phyloP scores from a whole-genome alignment of 2,888 invertebrate species.

The Melanostoma scalare region DNA sequence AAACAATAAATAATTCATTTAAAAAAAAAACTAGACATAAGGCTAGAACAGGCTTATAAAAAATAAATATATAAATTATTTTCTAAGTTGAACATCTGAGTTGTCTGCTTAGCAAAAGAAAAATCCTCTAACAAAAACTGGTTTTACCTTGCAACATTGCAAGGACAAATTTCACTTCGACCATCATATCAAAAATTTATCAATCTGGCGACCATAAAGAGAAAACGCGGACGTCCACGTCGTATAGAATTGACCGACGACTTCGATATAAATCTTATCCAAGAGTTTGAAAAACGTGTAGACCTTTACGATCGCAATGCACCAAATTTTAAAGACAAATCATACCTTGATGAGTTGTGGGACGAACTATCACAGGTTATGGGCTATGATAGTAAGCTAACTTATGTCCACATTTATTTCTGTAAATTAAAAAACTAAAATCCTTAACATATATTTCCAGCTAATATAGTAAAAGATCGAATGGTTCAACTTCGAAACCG shows the following conservation, averaged over 20 bases:
- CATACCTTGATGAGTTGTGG: slow-evolving; percentile 75
- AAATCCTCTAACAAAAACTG: not conserved
- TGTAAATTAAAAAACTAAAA: too few relatives aligned
- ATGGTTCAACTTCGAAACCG: slow-evolving; percentile 78
- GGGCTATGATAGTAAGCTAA: slow-evolving; percentile 74
- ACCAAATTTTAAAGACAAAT: slow-evolving; percentile 76
- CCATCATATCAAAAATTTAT: slow-evolving; percentile 13
- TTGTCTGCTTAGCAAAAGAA: not conserved
- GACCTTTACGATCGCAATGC: slow-evolving; percentile 76
- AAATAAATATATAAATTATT: too few relatives aligned
- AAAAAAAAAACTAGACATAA: too few relatives aligned
- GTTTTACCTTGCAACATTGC: not conserved
- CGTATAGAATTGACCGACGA: slow-evolving; percentile 75
- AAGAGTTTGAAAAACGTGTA: slow-evolving; percentile 76
- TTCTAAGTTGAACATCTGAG: too few relatives aligned
- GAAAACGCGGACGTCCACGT: slow-evolving; percentile 77
- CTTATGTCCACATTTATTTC: not conserved
- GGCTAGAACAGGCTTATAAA: too few relatives aligned
- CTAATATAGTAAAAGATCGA: slow-evolving; percentile 75
- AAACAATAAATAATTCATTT: too few relatives aligned
- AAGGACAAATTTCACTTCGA: not conserved
- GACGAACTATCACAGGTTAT: slow-evolving; percentile 74
- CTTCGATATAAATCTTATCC: slow-evolving; percentile 76
- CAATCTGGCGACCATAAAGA: slow-evolving; percentile 73
- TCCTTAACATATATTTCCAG: slow-evolving; percentile 52